Base-by-base conservation (phyloP, 2,113 vertebrate genomes). In the Melanostigma gelatinosum region DNA sequence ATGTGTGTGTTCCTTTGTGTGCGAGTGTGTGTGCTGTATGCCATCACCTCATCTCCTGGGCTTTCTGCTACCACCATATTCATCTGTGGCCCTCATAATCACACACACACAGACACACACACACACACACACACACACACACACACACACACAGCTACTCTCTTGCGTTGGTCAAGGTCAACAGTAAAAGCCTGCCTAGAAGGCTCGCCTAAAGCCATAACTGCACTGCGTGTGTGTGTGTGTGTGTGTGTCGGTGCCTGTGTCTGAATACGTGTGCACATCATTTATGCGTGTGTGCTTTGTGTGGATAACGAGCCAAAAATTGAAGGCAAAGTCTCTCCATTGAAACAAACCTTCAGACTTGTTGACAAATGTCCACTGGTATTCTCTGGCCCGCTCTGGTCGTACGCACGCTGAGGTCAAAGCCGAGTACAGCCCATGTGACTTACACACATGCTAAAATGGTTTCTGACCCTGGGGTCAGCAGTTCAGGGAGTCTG, bases 31-130 rank as follows among this genome's bases (percentile, higher is more conserved):
- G 80, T 83, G 86, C 48, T 85, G 72, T 16, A 69, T 27, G 63
- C 81, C 84, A 87, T 84, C 80, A 73, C 66, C 29, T 71, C 67
- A 75, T 91, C 91, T 90, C 87, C 61, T 73, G 86, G 87, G 92
- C 70, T 88, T 90, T 89, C 75, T 42, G 70, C 85, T 63, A 75
- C 87, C 79, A 72, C 85, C 84, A 91, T 84, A 88, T 91, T 92
- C 89, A 90, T 92, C 88, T 80, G 84, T 62, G 87, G 88, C 85
- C 64, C 87, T 91, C 85, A 91, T 90, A 88, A 92, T 88, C 83
- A 80, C 73, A 86, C 66, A 84, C 80, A 86, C 66, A 79, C 57
- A 77, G 75, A 66, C 84, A 80, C 77, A 79, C 62, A 71, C 65
- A 68, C 76, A 74, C 67, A 67, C 71, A 68, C 62, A 63, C 72